These are phyloP conservation scores for Polyommatus icarus DNA, from an alignment of 2,888 invertebrate genomes.

Conservation along the genomic window DNA sequence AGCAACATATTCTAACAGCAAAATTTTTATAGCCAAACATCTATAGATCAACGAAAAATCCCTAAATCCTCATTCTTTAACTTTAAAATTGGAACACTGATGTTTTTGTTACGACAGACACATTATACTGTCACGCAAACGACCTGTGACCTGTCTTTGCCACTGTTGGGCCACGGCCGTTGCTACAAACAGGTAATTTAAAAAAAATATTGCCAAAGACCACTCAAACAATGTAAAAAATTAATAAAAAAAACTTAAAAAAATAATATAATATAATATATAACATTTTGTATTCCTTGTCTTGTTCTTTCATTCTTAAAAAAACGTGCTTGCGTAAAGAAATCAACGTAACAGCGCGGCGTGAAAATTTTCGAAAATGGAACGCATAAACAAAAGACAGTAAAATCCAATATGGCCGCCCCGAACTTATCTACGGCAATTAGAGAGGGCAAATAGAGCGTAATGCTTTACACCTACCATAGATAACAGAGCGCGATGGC, in stretches of 20 bases:
- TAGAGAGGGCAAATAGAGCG: conserved; percentile 56
- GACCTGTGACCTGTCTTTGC: background rate
- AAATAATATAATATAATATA: background rate
- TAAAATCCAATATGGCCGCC: conserved; percentile 24
- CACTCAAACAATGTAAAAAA: background rate
- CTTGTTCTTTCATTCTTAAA: too few relatives aligned
- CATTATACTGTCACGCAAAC: background rate
- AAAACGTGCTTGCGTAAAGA: background rate
- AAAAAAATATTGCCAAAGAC: background rate
- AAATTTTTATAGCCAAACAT: background rate
- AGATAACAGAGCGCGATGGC: conserved; percentile 50
- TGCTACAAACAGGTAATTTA: background rate
- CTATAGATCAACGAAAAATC: background rate
- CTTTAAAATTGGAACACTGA: background rate
- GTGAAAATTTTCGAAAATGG: conserved; percentile 1
- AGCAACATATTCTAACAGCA: background rate
- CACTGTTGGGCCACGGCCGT: conserved; percentile 10
- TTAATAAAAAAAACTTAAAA: background rate
- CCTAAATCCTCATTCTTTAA: background rate
- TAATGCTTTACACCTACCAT: conserved; percentile 51
- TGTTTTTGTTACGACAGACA: background rate
- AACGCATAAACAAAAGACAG: conserved; percentile 12
- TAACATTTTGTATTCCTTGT: background rate
- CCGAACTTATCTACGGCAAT: conserved; percentile 29
- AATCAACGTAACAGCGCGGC: background rate